Conservation (phyloP, 1,140 invertebrate species). For the Sminthurides bifidus region DNA sequence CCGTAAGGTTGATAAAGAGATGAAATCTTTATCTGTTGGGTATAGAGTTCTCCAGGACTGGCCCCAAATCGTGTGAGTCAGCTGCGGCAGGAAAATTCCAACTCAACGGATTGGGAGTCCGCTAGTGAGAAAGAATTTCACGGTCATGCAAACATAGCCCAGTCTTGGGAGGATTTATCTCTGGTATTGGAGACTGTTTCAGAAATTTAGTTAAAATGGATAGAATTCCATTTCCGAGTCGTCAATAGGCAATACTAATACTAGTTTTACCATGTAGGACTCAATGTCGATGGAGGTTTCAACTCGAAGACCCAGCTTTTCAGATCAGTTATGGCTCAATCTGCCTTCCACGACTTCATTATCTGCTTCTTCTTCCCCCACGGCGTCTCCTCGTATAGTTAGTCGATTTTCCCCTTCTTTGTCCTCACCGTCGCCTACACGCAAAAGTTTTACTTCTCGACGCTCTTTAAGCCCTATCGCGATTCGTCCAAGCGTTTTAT, state of each 20-base stretch:
- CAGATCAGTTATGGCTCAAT: slow-evolving; percentile 28
- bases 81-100: slow-evolving; percentile 23
- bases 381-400: slow-evolving; percentile 27
- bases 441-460: slow-evolving; percentile 35
- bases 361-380: slow-evolving; percentile 30
- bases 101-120: slow-evolving; percentile 29
- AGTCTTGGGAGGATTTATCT: slow-evolving; percentile 32
- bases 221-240: not conserved
- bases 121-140: slow-evolving; percentile 30
- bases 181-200: slow-evolving; percentile 13
- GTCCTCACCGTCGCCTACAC: slow-evolving; percentile 38
- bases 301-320: slow-evolving; percentile 22
- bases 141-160: slow-evolving; percentile 27
- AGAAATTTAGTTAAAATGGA: slow-evolving; percentile 1
- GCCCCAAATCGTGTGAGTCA: slow-evolving; percentile 30
- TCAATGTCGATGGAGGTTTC: slow-evolving; percentile 30
- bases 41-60: slow-evolving; percentile 27
- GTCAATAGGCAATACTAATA: not conserved
- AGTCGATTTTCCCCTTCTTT: slow-evolving; percentile 26
- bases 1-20: not conserved
- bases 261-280: slow-evolving; percentile 13
- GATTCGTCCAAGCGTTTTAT: slow-evolving; percentile 32
- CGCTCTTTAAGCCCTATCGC: slow-evolving; percentile 37
- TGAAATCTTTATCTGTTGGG: not conserved
- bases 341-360: slow-evolving; percentile 26